These are phyloP conservation scores for Tromatobia lineatoria DNA, from an alignment of 2,888 invertebrate genomes.

Conservation along the genomic window DNA sequence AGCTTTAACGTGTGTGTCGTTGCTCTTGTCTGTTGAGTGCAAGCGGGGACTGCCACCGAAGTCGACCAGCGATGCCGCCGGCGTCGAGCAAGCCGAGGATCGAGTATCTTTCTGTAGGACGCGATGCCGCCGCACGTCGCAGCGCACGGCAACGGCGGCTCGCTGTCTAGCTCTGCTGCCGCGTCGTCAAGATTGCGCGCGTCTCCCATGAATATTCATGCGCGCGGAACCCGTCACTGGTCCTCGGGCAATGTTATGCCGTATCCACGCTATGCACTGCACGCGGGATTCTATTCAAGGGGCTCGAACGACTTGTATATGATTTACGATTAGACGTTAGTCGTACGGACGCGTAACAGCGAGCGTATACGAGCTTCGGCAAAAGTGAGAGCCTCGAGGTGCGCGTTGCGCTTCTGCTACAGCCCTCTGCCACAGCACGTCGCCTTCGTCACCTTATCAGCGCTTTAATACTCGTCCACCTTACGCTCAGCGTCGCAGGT, in stretches of 20 bases:
- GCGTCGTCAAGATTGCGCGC: slow-evolving; percentile 38
- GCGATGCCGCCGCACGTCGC: slow-evolving; percentile 40
- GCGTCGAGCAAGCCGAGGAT: slow-evolving; percentile 23
- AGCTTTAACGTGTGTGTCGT: slow-evolving; percentile 13
- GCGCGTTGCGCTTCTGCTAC: not conserved
- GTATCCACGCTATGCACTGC: slow-evolving; percentile 1
- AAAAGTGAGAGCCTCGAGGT: not conserved
- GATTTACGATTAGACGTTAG: slow-evolving; percentile 60
- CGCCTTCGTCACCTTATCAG: slow-evolving; percentile 65
- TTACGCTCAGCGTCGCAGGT: slow-evolving; percentile 2
- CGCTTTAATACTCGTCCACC: slow-evolving; percentile 30
- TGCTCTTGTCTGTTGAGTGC: slow-evolving; percentile 22
- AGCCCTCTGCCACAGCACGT: slow-evolving; percentile 15
- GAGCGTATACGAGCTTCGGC: slow-evolving; percentile 19
- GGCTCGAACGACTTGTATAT: slow-evolving; percentile 28
- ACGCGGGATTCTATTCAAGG: slow-evolving; percentile 1
- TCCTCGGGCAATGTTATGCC: slow-evolving; percentile 52
- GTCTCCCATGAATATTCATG: slow-evolving; percentile 66
- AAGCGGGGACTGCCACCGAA: slow-evolving; percentile 21
- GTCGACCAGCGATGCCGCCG: not conserved
- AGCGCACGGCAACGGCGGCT: slow-evolving; percentile 56
- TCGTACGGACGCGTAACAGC: slow-evolving; percentile 49
- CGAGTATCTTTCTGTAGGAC: slow-evolving; percentile 21
- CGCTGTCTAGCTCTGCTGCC: slow-evolving; percentile 58
- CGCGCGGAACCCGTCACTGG: slow-evolving; percentile 23